Evolutionary conservation across 1,140 invertebrate genomes (phyloP).

Genomic region (Ruditapes philippinarum): DNA sequence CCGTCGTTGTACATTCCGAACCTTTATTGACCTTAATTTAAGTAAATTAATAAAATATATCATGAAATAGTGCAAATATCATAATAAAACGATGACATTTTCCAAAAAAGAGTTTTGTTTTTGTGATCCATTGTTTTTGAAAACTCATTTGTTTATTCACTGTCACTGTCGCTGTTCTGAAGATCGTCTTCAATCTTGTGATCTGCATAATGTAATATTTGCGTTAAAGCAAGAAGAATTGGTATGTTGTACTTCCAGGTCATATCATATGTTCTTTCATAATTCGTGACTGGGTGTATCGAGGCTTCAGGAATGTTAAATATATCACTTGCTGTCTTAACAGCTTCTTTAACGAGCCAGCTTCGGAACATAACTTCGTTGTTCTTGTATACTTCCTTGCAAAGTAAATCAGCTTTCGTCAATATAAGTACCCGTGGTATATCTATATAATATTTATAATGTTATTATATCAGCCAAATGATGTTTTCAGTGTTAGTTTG

Average conservation of each 20-base stretch:
- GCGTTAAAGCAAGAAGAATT: not conserved
- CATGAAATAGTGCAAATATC: no score
- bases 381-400: not conserved
- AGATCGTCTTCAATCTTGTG: not conserved
- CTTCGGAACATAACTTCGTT: not conserved
- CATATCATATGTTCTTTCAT: not conserved
- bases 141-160: no score
- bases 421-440: not conserved
- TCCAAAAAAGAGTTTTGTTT: no score
- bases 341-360: not conserved
- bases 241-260: not conserved
- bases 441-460: not conserved
- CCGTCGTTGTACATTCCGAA: no score
- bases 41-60: no score
- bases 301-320: not conserved
- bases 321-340: not conserved
- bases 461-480: no score
- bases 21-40: no score
- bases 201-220: not conserved
- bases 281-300: conserved; percentile 27
- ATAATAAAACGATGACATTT: no score
- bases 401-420: not conserved
- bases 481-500: no score
- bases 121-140: no score
- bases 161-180: not conserved